Evolutionary conservation across 2,888 invertebrate genomes (phyloP).

Genomic region (Amiota communis): DNA sequence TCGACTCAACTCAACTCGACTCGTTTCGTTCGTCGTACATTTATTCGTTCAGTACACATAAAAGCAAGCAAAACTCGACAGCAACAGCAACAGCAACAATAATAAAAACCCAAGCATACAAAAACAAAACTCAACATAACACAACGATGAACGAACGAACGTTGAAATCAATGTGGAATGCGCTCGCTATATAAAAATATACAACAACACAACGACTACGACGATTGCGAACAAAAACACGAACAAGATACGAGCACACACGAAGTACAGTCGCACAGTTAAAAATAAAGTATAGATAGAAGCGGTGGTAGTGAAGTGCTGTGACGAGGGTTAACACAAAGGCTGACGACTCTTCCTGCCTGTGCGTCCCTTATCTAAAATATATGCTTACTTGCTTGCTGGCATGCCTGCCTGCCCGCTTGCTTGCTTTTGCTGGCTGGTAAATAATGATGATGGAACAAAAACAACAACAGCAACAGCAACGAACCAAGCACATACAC

Average conservation of each 20-base stretch:
- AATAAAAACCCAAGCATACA: conserved; percentile 4
- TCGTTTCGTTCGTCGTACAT: conserved; percentile 21
- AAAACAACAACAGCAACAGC: conserved; percentile 38
- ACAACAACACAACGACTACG: conserved; percentile 41
- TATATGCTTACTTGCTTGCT: too few species aligned
- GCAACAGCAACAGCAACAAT: conserved; percentile 43
- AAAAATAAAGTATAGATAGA: conserved; percentile 65
- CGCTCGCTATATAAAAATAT: conserved; percentile 60
- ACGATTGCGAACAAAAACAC: conserved; percentile 38
- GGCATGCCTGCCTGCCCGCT: not conserved
- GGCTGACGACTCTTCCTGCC: conserved; percentile 1
- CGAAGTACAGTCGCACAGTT: conserved; percentile 70
- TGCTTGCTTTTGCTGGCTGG: conserved; percentile 52
- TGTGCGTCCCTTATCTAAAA: not conserved
- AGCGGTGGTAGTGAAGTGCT: conserved; percentile 34
- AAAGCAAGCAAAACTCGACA: conserved; percentile 20
- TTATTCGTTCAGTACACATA: not conserved
- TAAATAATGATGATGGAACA: conserved; percentile 66
- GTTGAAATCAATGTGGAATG: conserved; percentile 60
- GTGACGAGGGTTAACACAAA: conserved; percentile 25
- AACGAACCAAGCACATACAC: not conserved
- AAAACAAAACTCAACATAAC: conserved; percentile 35
- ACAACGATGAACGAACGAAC: conserved; percentile 37
- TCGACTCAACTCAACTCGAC: conserved; percentile 37
- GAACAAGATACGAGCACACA: conserved; percentile 50